Percentiles rank a stretch among this genome's conserved stretches.
Evolutionary conservation across 2,113 vertebrate species (phyloP).

Genomic region (Rafetus swinhoei): DNA sequence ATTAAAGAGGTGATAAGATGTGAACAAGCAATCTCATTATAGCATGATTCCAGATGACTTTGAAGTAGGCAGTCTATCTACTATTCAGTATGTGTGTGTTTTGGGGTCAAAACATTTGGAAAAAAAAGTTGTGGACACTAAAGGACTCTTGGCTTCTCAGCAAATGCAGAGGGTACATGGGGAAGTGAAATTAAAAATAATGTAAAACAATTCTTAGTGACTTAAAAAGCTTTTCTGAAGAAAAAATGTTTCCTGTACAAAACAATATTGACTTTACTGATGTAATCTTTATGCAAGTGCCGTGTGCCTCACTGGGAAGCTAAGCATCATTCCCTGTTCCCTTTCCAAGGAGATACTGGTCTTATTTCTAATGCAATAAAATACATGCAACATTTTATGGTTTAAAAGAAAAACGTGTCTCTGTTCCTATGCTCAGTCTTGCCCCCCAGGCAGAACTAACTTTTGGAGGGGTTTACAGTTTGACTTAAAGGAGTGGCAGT

Average conservation of each 20-base stretch:
- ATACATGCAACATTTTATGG: background rate
- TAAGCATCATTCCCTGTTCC: background rate
- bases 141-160: background rate
- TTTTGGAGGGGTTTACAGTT: background rate
- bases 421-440: background rate
- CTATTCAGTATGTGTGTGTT: background rate
- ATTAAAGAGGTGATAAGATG: fast-evolving
- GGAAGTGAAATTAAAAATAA: background rate
- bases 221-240: background rate
- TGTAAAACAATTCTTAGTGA: background rate
- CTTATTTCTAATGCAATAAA: background rate
- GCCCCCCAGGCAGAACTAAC: background rate
- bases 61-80: background rate
- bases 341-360: background rate
- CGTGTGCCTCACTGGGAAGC: background rate
- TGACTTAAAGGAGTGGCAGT: background rate
- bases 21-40: background rate
- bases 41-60: background rate
- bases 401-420: background rate
- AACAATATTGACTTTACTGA: background rate
- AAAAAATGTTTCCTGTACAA: background rate
- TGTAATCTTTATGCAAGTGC: background rate
- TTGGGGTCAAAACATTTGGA: background rate
- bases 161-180: background rate
- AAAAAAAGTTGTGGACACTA: background rate